Conservation (phyloP, 2,113 vertebrate genomes). For the Phodopus roborovskii region DNA sequence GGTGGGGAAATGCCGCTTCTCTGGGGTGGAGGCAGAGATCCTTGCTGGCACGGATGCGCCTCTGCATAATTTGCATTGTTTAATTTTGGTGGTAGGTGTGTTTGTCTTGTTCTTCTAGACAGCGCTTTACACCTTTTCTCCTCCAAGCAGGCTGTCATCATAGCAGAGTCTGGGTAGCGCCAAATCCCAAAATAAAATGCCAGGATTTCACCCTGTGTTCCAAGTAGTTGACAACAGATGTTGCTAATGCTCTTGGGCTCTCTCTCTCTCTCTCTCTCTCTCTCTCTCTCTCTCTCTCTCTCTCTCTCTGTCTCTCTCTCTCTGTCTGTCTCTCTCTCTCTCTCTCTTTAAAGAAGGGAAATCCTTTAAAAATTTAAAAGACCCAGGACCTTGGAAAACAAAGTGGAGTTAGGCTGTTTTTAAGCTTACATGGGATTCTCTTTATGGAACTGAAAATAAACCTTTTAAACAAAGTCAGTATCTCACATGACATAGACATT, state of each 20-base stretch:
- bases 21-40: conserved; percentile 76
- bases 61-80: conserved; percentile 83
- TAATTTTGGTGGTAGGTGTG: conserved; percentile 84
- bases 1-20: conserved; percentile 34
- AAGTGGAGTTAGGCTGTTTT: conserved; percentile 62
- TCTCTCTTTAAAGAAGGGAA: too few relatives aligned
- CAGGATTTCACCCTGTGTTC: conserved; percentile 84
- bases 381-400: conserved; percentile 56
- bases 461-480: conserved; percentile 52
- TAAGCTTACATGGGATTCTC: conserved; percentile 49
- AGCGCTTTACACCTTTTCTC: conserved; percentile 87
- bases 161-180: conserved; percentile 81
- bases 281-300: too few relatives aligned
- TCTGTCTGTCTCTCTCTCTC: too few relatives aligned
- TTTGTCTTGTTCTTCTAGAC: conserved; percentile 85
- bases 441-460: conserved; percentile 67
- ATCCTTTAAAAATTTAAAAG: conserved; percentile 77
- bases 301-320: too few relatives aligned
- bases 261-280: too few relatives aligned
- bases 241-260: conserved; percentile 83
- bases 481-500: conserved; percentile 68
- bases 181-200: conserved; percentile 86
- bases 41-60: conserved; percentile 77
- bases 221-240: conserved; percentile 85
- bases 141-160: conserved; percentile 85